phyloP scores from a whole-genome alignment of 1,140 invertebrate species.

The Pogonognathellus flavescens region DNA sequence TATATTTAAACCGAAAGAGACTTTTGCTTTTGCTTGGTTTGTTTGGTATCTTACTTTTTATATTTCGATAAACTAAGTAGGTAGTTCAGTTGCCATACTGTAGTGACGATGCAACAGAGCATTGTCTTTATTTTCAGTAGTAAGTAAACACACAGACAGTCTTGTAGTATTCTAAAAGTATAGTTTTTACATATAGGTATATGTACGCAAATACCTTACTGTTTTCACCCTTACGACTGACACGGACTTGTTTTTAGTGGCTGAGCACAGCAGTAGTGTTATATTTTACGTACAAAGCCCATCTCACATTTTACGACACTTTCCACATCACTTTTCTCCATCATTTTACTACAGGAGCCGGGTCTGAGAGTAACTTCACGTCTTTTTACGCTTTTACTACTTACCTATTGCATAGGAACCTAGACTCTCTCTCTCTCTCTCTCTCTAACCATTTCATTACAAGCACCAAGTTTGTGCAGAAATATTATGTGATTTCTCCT shows the following conservation, averaged over 20 bases:
- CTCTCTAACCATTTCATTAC: neutral
- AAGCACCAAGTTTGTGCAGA: neutral
- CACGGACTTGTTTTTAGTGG: neutral
- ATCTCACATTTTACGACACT: slow-evolving; percentile 38
- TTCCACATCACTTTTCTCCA: slow-evolving; percentile 30
- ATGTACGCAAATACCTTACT: too few relatives aligned
- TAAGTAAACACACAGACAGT: slow-evolving; percentile 9
- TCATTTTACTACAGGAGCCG: slow-evolving; percentile 9
- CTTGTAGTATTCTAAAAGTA: too few relatives aligned
- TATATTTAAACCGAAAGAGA: too few relatives aligned
- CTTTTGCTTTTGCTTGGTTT: too few relatives aligned
- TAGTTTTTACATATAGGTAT: too few relatives aligned
- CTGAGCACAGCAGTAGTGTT: neutral
- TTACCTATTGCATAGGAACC: neutral
- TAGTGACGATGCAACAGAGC: neutral
- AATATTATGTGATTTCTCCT: neutral
- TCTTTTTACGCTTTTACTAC: neutral
- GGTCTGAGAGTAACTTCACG: neutral
- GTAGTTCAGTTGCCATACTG: too few relatives aligned
- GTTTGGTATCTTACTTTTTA: too few relatives aligned
- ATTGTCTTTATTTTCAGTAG: slow-evolving; percentile 4
- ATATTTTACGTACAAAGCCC: slow-evolving; percentile 31
- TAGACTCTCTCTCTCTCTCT: too few relatives aligned
- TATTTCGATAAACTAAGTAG: too few relatives aligned
- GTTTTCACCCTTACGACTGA: too few relatives aligned